These are phyloP conservation scores for Mylabris phalerata DNA, from an alignment of 1,140 invertebrate species.

Conservation along the genomic window DNA sequence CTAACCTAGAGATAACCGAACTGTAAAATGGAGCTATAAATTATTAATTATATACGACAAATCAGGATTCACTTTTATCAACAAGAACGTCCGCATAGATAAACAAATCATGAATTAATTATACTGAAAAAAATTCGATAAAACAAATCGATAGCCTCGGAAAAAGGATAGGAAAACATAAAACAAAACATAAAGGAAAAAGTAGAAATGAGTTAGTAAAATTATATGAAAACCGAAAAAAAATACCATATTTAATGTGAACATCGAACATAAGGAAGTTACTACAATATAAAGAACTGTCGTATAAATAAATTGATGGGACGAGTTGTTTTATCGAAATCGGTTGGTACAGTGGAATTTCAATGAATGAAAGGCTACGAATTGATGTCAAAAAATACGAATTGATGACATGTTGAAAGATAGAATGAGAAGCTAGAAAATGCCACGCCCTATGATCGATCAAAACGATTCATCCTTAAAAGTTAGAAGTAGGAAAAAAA, in stretches of 20 bases:
- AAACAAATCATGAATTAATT: too few species aligned
- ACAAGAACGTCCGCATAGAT: too few species aligned
- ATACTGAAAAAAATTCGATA: neutral
- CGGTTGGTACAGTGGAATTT: neutral
- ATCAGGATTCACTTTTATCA: neutral
- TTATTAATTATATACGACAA: constrained; percentile 10
- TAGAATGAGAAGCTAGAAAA: constrained; percentile 3
- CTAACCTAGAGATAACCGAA: constrained; percentile 14
- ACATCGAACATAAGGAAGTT: too few species aligned
- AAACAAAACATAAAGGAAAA: too few species aligned
- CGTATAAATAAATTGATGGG: too few species aligned
- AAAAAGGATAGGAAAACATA: too few species aligned
- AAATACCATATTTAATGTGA: too few species aligned
- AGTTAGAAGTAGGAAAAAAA: too few species aligned
- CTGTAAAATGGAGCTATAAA: constrained; percentile 14
- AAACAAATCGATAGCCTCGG: neutral
- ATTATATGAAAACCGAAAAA: too few species aligned
- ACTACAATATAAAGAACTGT: too few species aligned
- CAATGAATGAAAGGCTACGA: neutral
- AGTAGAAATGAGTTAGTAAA: too few species aligned
- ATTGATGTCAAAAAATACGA: constrained; percentile 8
- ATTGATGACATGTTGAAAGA: constrained; percentile 20
- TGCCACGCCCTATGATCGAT: constrained; percentile 24
- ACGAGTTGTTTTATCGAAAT: too few species aligned
- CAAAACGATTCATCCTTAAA: constrained; percentile 1